Evolutionary conservation across 30 jellyfish, hydroid and myxozoan species (phyloP).

Genomic region (Turritopsis dohrnii): DNA sequence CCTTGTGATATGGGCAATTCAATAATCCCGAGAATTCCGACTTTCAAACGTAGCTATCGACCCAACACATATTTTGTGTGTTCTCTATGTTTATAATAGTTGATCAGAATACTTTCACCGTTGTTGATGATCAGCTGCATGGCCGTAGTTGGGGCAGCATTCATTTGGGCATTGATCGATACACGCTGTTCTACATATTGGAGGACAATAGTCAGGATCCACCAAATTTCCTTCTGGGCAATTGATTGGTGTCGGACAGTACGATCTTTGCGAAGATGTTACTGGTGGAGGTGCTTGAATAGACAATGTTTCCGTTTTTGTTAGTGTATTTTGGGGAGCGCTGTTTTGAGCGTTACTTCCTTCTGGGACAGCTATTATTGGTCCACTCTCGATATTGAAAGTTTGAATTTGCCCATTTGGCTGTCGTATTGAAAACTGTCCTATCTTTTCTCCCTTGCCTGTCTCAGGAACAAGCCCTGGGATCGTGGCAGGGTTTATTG

Average conservation of each 20-base stretch:
- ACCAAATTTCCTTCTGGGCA: conserved; percentile 35
- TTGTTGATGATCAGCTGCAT: conserved; percentile 24
- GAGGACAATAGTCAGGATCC: conserved; percentile 58
- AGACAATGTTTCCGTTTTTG: not conserved
- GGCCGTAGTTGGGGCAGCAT: conserved; percentile 47
- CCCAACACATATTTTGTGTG: not conserved
- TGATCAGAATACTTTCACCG: not conserved
- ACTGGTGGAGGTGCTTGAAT: not conserved
- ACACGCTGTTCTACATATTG: conserved; percentile 47
- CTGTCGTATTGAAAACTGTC: not conserved
- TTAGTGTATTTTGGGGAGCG: not conserved
- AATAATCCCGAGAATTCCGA: too few relatives aligned
- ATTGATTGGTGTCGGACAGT: conserved; percentile 39
- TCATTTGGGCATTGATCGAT: conserved; percentile 65
- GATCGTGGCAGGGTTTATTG: not conserved
- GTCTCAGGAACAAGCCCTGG: not conserved
- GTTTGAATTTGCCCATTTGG: not conserved
- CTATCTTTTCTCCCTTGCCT: not conserved
- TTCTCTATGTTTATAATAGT: too few relatives aligned
- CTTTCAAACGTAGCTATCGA: not conserved
- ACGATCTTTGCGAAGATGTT: conserved; percentile 12
- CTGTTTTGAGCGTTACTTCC: not conserved
- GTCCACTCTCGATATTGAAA: not conserved
- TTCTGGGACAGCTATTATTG: not conserved
- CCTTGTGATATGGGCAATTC: too few relatives aligned